Conservation (phyloP, 2,888 invertebrate species). For the Apotomis betuletana region DNA sequence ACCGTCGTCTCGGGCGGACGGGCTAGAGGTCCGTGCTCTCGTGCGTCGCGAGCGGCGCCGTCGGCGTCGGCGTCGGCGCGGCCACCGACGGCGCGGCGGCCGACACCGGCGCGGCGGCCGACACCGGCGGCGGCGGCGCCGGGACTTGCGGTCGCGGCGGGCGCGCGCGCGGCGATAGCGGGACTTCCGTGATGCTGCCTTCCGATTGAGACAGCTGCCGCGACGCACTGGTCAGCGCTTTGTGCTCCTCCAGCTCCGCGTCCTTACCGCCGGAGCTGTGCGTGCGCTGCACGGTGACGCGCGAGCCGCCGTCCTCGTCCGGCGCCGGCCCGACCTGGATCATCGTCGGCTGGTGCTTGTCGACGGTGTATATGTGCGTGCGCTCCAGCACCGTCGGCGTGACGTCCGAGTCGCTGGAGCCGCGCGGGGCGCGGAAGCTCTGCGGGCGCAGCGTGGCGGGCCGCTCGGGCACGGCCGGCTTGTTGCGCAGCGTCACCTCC, state of each 20-base stretch:
- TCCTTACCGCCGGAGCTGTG: conserved; percentile 77
- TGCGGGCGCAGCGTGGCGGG: conserved; percentile 87
- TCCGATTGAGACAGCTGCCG: conserved; percentile 84
- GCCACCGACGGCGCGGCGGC: conserved; percentile 59
- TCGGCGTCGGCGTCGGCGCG: conserved; percentile 31
- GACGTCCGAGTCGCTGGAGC: conserved; percentile 56
- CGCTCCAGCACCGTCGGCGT: conserved; percentile 84
- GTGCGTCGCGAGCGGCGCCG: conserved; percentile 48
- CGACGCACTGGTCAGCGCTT: conserved; percentile 67
- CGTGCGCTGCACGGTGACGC: conserved; percentile 74
- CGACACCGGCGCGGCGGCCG: conserved; percentile 45
- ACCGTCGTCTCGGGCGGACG: conserved; percentile 40
- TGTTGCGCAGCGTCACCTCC: conserved; percentile 84
- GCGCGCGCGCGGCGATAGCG: conserved; percentile 64
- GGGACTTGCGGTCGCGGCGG: conserved; percentile 66
- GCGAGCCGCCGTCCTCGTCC: conserved; percentile 58
- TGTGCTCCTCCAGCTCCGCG: conserved; percentile 70
- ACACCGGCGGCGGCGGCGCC: conserved; percentile 46
- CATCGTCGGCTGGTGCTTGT: conserved; percentile 89
- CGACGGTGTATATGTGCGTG: conserved; percentile 88
- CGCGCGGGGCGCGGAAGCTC: conserved; percentile 76
- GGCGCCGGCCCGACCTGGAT: conserved; percentile 79
- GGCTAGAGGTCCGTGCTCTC: conserved; percentile 72
- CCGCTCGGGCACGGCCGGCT: conserved; percentile 92
- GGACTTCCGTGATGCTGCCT: conserved; percentile 66